Base-by-base conservation (phyloP, 2,888 invertebrate species). In the Plutella xylostella region DNA sequence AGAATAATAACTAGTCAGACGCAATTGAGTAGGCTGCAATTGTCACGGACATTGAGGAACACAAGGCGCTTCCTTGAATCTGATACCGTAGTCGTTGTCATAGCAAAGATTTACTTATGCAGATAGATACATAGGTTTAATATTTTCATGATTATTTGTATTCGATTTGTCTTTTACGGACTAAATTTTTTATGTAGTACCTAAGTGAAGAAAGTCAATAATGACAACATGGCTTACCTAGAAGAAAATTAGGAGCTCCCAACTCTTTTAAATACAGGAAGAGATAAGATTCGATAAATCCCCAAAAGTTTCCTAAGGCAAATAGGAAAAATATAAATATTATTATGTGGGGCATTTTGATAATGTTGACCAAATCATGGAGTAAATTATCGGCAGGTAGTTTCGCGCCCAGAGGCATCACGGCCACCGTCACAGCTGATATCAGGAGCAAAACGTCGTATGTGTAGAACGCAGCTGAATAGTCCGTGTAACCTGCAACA, bases 281-380 rank as follows among this genome's bases (percentile, higher is more conserved):
- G 25, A 96, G 78, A 67, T 93, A 96, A 43, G 92, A 93, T 70
- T 96, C 95, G 45, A 95, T 92, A 70, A 94, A 94, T 22, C 95
- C 95, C 90, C 93, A 94, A 66, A 93, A 89, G 61, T 93, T 92
- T 48, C 96, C 96, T 56, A 95, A 84, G 21, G 91, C 86, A 62
- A 93, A 92, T 35, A 95, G 82, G 68, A 94, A 92, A 57, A 92
- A 79, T 61, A 96, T 90, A 61, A 96, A 94, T 35, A 91, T 84
- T 28, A 92, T 88, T 37, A 95, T 90, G 57, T 92, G 90, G 0
- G 92, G 90, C 86, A 93, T 89, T 69, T 89, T 89, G 49, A 94
- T 85, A 42, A 94, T 87, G 60, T 90, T 89, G 49, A 89, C 82
- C 56, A 94, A 78, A 72, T 94, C 92, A 50, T 89, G 85, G 54